These are phyloP conservation scores for Egretta garzetta DNA, from an alignment of 2,113 vertebrate genomes.

Conservation along the genomic window DNA sequence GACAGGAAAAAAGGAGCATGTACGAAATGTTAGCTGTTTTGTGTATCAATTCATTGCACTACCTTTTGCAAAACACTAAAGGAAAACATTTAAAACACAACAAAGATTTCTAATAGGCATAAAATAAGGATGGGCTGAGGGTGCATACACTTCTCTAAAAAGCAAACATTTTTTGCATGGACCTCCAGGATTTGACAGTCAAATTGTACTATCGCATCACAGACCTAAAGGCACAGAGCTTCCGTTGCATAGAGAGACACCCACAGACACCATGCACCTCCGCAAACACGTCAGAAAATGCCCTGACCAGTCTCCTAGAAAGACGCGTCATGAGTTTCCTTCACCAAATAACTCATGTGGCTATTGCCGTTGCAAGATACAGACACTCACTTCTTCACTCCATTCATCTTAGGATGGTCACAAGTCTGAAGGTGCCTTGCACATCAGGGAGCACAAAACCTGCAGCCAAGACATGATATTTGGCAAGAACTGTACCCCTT, in stretches of 20 bases:
- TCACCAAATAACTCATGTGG: background rate
- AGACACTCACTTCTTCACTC: background rate
- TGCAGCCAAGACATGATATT: accelerated
- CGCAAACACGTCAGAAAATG: background rate
- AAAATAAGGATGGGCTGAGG: background rate
- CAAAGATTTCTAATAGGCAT: background rate
- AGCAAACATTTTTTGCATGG: background rate
- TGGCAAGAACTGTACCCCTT: background rate
- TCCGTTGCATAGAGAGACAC: background rate
- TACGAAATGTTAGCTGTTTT: background rate
- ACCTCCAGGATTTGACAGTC: background rate
- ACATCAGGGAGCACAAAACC: background rate
- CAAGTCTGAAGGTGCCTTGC: background rate
- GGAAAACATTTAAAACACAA: background rate
- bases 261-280: background rate
- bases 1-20: background rate
- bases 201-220: background rate
- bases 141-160: background rate
- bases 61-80: background rate
- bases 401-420: background rate
- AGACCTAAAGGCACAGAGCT: background rate
- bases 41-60: background rate
- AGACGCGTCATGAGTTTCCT: background rate
- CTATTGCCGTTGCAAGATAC: background rate
- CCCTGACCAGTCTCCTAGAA: background rate